Conservation (phyloP, 92 coral and sea anemone genomes). For the Anthopleura xanthogrammica region DNA sequence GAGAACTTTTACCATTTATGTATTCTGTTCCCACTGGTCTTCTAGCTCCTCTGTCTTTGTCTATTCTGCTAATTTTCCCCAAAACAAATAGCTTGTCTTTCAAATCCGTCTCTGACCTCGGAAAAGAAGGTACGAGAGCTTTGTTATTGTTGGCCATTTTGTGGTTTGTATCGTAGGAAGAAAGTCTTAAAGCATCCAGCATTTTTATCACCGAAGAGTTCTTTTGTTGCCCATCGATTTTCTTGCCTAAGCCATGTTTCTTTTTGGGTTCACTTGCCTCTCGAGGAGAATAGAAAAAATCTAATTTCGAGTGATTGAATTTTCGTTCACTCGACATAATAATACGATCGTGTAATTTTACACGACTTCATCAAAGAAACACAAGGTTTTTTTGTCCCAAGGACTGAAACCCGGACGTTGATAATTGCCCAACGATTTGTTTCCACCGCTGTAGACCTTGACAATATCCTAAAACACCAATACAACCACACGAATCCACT, state of each 20-base stretch:
- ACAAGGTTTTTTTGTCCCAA: constrained; percentile 12
- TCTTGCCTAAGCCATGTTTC: neutral
- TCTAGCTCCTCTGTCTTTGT: neutral
- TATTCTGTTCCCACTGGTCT: neutral
- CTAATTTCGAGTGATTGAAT: constrained; percentile 19
- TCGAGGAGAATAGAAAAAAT: constrained; percentile 36
- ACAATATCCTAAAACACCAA: neutral
- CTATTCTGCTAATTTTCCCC: neutral
- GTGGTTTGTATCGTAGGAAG: constrained; percentile 20
- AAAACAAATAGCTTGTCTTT: neutral
- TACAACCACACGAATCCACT: neutral
- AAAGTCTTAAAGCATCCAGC: constrained; percentile 28
- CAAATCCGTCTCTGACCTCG: constrained; percentile 4
- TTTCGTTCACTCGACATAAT: constrained; percentile 36
- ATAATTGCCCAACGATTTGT: constrained; percentile 13
- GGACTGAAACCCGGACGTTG: constrained; percentile 10
- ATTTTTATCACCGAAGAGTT: constrained; percentile 28
- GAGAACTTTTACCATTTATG: neutral
- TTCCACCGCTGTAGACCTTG: neutral
- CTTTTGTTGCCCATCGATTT: constrained; percentile 1
- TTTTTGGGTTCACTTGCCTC: neutral
- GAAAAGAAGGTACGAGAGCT: constrained; percentile 1
- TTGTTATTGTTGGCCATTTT: neutral
- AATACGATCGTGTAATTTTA: neutral
- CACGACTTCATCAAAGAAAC: neutral